Base-by-base conservation (phyloP, 2,797 vertebrate species). In the Oreonectes daqikongensis region DNA sequence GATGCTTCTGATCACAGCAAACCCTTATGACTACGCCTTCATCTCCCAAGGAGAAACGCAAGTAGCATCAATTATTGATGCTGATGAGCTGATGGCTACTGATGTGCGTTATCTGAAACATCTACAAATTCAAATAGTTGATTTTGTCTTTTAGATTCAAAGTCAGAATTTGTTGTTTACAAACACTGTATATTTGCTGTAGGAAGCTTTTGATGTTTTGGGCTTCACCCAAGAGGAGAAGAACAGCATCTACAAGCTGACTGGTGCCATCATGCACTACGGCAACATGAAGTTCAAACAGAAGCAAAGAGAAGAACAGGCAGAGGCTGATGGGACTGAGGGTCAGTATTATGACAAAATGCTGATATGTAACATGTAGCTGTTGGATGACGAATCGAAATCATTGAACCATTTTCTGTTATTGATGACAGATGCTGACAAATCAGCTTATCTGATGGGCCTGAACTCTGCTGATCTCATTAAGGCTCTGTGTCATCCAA, bases 221-320 rank as follows among this genome's bases (percentile, higher is more conserved):
- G 90, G 93, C 75, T 94, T 95, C 83, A 93, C 90, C 8, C 64
- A 89, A 69, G 95, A 96, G 74, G 95, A 96, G 86, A 95, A 95
- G 83, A 92, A 90, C 0, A 87, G 94, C 5, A 87, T 95, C 66
- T 96, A 96, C 84, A 96, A 95, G 88, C 71, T 95, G 81, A 92
- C 84, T 0, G 95, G 95, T 0, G 90, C 95, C 86, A 89, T 96
- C 81, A 95, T 96, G 95, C 95, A 96, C 83, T 92, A 88, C 0
- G 94, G 95, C 22, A 95, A 96, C 89, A 94, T 95, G 95, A 95
- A 85, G 84, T 96, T 94, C 86, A 96, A 96, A 82, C 92, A 94
- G 88, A 96, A 95, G 84, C 94, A 93, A 70, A 83, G 93, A 26
- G 93, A 94, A 74, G 93, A 94, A 78, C 93, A 94, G 83, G 93